Percentiles rank a stretch among this genome's conserved stretches.
These are phyloP conservation scores for Cheilinus undulatus DNA, from an alignment of 2,113 vertebrate genomes.

Conservation along the genomic window DNA sequence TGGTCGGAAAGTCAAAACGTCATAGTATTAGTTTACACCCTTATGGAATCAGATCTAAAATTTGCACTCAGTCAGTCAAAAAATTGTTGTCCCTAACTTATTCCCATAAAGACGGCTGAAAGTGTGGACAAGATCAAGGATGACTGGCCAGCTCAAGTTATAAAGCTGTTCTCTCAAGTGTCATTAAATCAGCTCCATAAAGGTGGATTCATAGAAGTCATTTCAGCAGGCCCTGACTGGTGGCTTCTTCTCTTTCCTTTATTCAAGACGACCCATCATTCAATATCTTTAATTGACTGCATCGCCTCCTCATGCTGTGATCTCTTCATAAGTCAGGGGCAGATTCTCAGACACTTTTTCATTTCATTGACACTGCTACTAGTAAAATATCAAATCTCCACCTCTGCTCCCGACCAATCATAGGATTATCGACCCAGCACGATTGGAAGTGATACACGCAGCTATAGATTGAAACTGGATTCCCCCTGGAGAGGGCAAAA, in stretches of 20 bases:
- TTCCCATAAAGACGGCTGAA: not conserved
- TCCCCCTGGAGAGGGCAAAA: slow-evolving; percentile 37
- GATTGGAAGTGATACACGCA: slow-evolving; percentile 33
- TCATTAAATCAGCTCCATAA: slow-evolving; percentile 5
- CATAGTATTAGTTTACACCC: not conserved
- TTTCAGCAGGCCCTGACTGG: not conserved
- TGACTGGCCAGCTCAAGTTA: not conserved
- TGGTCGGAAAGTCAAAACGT: not conserved
- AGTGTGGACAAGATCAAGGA: not conserved
- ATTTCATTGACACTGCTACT: not conserved
- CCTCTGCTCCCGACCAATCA: slow-evolving; percentile 28
- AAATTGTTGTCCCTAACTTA: not conserved
- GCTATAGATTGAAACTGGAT: slow-evolving; percentile 30
- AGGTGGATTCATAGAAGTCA: not conserved
- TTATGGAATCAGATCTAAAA: not conserved
- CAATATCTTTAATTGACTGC: not conserved
- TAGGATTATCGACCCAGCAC: slow-evolving; percentile 16
- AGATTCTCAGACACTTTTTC: not conserved
- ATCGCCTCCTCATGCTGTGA: not conserved
- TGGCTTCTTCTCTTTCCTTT: not conserved
- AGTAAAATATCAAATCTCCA: slow-evolving; percentile 21
- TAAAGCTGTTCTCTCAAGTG: not conserved
- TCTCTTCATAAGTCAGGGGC: not conserved
- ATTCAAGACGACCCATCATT: not conserved
- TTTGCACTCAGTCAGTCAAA: not conserved